Evolutionary conservation across 2,113 vertebrate species (phyloP), one percentile per base, ranked within the genome.

Genomic region (Larimichthys crocea): DNA sequence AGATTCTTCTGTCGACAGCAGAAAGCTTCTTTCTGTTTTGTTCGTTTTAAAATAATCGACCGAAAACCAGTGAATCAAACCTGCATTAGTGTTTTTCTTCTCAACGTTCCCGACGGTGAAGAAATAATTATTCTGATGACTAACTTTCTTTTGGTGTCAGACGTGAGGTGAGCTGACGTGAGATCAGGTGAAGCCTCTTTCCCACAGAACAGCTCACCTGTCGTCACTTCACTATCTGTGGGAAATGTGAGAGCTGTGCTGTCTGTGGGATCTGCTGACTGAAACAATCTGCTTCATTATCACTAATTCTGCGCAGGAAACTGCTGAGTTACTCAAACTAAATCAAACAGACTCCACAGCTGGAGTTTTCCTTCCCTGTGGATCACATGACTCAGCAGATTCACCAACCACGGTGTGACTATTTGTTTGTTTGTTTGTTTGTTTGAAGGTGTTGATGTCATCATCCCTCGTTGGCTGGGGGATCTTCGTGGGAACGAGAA

Each of bases 181-280:
- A 40, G 56, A 73, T 61, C 70, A 60, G 70, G 10, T 61, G 57
- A 61, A 17, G 46, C 16, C 29, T 57, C 29, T 46, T 66, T 76
- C 79, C 62, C 79, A 74, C 56, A 56, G 35, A 50, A 2, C 24
- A 24, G 26, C 14, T 35, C 1, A 57, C 4, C 29, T 19, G 79
- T 40, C 6, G 40, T 49, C 40, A 60, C 59, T 80, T 80, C 50
- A 61, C 20, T 14, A 78, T n/a, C 67, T 29, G 74, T 81, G 67
- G 67, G 78, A 81, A 72, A 48, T 59, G 2, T 10, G 40, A 73
- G 62, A 6, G 16, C 68, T 26, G 35, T 12, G 7, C 31, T 20
- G 22, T 44, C 56, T 24, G 63, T 69, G 48, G 29, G 74, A 82
- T 68, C 68, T 84, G 82, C 82, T 84, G 70, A 84, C 63, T 63